These are phyloP conservation scores for Dryococelus australis DNA, from an alignment of 2,888 invertebrate genomes.

Conservation along the genomic window DNA sequence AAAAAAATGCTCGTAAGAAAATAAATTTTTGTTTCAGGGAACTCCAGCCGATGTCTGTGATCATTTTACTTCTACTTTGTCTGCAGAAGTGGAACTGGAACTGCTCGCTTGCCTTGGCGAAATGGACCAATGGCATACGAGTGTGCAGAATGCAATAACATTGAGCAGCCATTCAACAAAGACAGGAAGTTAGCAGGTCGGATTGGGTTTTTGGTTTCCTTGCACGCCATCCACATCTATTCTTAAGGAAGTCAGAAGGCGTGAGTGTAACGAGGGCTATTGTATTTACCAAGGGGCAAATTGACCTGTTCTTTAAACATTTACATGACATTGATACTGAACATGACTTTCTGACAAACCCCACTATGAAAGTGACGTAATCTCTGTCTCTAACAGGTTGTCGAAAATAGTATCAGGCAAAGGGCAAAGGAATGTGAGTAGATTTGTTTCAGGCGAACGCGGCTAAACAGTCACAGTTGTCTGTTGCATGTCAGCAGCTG, in stretches of 20 bases:
- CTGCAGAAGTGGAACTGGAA: background rate
- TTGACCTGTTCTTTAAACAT: background rate
- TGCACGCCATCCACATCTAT: no score
- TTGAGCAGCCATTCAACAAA: background rate
- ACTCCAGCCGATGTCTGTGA: background rate
- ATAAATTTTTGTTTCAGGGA: background rate
- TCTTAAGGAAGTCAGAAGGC: no score
- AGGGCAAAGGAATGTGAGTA: background rate
- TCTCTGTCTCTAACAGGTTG: background rate
- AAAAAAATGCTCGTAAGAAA: background rate
- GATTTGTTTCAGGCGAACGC: background rate
- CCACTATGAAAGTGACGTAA: background rate
- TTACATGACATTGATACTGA: no score
- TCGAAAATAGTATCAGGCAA: background rate
- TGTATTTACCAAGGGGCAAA: background rate
- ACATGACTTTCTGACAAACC: background rate
- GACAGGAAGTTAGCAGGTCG: background rate
- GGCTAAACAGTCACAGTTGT: conserved; percentile 1
- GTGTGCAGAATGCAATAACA: background rate
- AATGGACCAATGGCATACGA: background rate
- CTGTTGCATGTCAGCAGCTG: conserved; percentile 16
- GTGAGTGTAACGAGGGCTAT: background rate
- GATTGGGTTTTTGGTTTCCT: background rate
- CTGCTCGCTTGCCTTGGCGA: background rate
- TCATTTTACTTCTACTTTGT: background rate